Evolutionary conservation across 2,113 vertebrate genomes (phyloP).

Genomic region (Triplophysa dalaica): DNA sequence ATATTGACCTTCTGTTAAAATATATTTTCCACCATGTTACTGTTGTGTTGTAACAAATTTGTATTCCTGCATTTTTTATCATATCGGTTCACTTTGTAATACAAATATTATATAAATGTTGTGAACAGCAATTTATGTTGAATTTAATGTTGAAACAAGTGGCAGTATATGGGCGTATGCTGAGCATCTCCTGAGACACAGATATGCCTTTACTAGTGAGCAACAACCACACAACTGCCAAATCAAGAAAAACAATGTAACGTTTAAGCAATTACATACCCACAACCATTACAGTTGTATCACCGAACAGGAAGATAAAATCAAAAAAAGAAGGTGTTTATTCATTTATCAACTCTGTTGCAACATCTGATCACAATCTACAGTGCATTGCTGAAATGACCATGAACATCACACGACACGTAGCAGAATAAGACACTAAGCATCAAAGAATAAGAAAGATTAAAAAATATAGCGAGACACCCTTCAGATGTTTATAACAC

Average conservation of each 20-base stretch:
- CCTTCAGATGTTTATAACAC: background rate
- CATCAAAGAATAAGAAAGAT: background rate
- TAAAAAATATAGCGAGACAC: background rate
- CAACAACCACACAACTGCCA: too few species aligned
- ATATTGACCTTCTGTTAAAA: too few species aligned
- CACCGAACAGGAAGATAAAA: background rate
- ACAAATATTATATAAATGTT: too few species aligned
- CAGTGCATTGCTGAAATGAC: background rate
- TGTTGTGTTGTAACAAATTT: too few species aligned
- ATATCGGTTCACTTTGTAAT: too few species aligned
- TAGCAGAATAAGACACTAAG: background rate
- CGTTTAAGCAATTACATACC: background rate
- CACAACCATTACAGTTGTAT: background rate
- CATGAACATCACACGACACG: background rate
- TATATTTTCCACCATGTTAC: too few species aligned
- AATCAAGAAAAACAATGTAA: background rate
- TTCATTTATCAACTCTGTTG: background rate
- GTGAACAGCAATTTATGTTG: too few species aligned
- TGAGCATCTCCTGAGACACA: background rate
- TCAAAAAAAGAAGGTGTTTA: background rate
- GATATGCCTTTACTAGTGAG: background rate
- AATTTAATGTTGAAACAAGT: too few species aligned
- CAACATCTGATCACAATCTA: background rate
- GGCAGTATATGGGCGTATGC: too few species aligned
- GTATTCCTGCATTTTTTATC: too few species aligned